Percentiles rank a stretch among this genome's conserved stretches.
Conservation (phyloP, 2,113 vertebrate species). For the Mormyrus lacerda region DNA sequence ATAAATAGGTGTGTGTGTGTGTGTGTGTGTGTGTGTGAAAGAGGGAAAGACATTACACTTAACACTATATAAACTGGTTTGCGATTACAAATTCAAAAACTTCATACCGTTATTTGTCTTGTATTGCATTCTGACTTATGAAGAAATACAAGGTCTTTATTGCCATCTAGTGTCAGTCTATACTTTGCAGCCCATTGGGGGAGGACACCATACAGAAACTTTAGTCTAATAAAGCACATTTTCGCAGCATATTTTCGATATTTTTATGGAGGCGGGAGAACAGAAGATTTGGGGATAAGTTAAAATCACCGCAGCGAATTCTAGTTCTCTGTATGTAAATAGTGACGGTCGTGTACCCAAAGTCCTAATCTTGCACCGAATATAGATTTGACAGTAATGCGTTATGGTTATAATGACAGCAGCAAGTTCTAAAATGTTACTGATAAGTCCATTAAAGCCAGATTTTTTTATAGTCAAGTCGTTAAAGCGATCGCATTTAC, state of each 20-base stretch:
- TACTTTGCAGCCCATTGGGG: background rate
- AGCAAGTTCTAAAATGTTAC: background rate
- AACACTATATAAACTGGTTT: background rate
- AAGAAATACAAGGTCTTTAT: background rate
- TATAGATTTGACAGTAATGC: background rate
- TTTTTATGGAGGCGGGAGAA: background rate
- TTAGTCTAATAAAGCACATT: background rate
- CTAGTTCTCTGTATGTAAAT: background rate
- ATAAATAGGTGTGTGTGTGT: background rate
- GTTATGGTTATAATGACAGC: background rate
- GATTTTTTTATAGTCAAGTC: background rate
- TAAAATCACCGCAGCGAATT: background rate
- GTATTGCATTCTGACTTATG: background rate
- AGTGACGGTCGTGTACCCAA: background rate
- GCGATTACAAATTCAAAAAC: background rate
- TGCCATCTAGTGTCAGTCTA: slow-evolving; percentile 13
- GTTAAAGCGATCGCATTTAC: background rate
- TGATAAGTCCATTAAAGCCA: background rate
- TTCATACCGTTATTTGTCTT: background rate
- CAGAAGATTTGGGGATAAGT: background rate
- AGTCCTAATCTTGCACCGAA: background rate
- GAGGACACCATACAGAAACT: background rate
- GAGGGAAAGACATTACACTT: background rate
- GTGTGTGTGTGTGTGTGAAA: background rate
- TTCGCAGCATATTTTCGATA: background rate